Evolutionary conservation across 2,888 invertebrate genomes (phyloP), one percentile per base, ranked within the genome.

Genomic region (Philereme transversata): DNA sequence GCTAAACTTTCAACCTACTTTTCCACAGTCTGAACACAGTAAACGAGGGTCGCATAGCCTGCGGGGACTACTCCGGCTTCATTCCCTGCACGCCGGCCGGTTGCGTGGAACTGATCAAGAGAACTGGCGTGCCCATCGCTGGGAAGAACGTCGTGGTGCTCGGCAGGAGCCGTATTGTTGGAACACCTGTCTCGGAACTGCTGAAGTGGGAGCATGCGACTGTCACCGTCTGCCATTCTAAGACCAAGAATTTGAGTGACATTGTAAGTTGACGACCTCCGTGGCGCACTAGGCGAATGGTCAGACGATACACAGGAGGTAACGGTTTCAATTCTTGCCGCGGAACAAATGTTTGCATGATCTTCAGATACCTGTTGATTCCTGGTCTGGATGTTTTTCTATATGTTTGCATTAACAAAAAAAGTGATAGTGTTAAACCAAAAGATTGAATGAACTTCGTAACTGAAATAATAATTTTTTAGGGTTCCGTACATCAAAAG

Each of bases 141-240:
- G 99, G 99, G 4, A 95, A 96, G 61, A 94, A 94, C 66, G 99
- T 97, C 3, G 99, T 99, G 4, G 99, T 99, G 11, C 84, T 99
- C 45, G 99, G 99, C 0, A 94, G 99, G 71, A 99, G 99, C 84
- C 98, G 99, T 89, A 99, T 99, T 79, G 99, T 99, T 2, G 99
- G 99, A 47, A 97, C 98, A 0, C 99, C 99, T 0, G 97, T 97
- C 66, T 94, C 99, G 0, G 98, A 99, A 85, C 93, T 99, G 38
- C 94, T 99, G 43, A 97, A 98, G 84, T 99, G 99, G 99, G 95
- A 98, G 72, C 94, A 99, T 85, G 99, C 98, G 1, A 99, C 99
- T 0, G 99, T 99, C 4, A 99, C 99, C 0, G 95, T 98, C 43
- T 99, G 99, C 77, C 99, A 99, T 87, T 99, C 99, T 0, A 96